Evolutionary conservation across 37 sponge, comb jelly and placozoan species (phyloP).

Genomic region (Aplysina aerophoba): DNA sequence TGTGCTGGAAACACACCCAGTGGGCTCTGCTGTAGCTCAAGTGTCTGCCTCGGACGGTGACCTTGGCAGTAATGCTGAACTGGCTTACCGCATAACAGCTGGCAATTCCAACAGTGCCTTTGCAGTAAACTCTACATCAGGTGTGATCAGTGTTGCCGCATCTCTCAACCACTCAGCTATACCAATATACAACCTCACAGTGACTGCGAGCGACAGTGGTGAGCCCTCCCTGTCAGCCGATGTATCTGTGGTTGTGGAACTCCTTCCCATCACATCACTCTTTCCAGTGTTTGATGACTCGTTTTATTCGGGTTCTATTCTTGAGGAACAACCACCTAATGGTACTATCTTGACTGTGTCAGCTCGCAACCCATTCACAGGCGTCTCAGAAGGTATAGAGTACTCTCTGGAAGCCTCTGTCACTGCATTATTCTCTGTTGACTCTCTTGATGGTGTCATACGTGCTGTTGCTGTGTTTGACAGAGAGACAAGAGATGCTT

Average conservation of each 20-base stretch:
- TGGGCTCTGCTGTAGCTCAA: background rate
- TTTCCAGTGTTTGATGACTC: constrained; percentile 41
- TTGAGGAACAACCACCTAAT: constrained; percentile 31
- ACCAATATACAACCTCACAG: constrained; percentile 45
- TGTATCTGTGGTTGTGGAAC: constrained; percentile 29
- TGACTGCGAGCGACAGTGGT: constrained; percentile 69
- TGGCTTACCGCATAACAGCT: constrained; percentile 44
- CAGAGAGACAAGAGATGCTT: constrained; percentile 43
- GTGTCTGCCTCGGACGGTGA: constrained; percentile 32
- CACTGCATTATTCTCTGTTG: constrained; percentile 19
- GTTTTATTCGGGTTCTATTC: constrained; percentile 10
- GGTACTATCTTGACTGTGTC: constrained; percentile 35
- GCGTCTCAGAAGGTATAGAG: constrained; percentile 17
- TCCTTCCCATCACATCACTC: constrained; percentile 23
- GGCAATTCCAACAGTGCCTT: constrained; percentile 30
- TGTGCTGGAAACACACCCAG: background rate
- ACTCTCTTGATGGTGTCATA: constrained; percentile 43
- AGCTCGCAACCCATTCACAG: constrained; percentile 58
- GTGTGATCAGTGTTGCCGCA: constrained; percentile 24
- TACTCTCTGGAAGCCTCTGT: constrained; percentile 19
- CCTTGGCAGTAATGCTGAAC: constrained; percentile 45
- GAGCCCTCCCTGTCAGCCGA: constrained; percentile 43
- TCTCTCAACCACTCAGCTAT: constrained; percentile 26
- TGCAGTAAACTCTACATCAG: constrained; percentile 42
- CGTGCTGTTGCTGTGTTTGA: constrained; percentile 32